Percentiles rank a stretch among this genome's conserved stretches.
Conservation (phyloP, 35 echinoderm and acorn worm genomes). For the Lytechinus variegatus region DNA sequence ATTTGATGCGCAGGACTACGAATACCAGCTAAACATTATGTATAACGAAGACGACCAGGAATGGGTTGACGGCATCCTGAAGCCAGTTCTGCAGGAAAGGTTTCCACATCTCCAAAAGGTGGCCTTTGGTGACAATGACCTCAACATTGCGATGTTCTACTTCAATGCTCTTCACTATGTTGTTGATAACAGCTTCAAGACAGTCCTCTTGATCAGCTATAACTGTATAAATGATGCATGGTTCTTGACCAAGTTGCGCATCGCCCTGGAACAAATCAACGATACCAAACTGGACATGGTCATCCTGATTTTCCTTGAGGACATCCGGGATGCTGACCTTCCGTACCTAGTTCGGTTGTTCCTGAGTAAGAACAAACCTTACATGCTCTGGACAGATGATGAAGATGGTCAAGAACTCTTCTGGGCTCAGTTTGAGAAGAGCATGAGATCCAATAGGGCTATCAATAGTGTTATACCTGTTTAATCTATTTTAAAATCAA, state of each 20-base stretch:
- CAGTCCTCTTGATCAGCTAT: neutral
- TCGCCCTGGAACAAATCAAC: neutral
- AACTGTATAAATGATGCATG: neutral
- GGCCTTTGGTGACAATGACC: neutral
- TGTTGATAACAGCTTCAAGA: conserved; percentile 3
- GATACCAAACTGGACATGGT: conserved; percentile 29
- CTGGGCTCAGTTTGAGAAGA: conserved; percentile 29
- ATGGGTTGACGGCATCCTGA: neutral
- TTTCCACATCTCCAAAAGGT: neutral
- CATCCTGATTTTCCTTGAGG: neutral
- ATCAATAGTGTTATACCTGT: neutral
- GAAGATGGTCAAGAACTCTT: conserved; percentile 29
- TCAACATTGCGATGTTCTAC: conserved; percentile 32
- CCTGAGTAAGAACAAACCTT: conserved; percentile 32
- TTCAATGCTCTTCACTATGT: conserved; percentile 14
- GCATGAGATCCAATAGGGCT: neutral
- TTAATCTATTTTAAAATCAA: neutral
- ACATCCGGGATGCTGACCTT: conserved; percentile 15
- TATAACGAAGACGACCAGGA: neutral
- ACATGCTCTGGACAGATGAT: conserved; percentile 18
- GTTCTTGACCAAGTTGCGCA: conserved; percentile 23
- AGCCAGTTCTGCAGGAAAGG: neutral
- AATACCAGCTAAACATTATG: conserved; percentile 25
- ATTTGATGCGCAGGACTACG: neutral
- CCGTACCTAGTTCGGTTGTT: neutral